Conservation (phyloP, 2,113 vertebrate genomes). For the Odocoileus hemionus region DNA sequence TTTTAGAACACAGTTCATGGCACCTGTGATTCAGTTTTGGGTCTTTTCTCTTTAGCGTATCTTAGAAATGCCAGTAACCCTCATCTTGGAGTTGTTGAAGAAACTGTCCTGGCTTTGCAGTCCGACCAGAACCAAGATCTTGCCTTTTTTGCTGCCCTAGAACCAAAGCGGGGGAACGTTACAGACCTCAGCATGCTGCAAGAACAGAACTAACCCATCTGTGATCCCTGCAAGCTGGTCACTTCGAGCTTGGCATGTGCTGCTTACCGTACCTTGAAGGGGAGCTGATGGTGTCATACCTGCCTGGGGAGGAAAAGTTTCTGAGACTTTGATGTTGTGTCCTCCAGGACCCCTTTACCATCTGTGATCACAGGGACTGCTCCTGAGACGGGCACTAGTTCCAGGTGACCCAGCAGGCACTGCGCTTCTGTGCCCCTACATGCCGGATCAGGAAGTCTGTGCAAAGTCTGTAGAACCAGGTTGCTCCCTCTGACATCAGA, state of each 20-base stretch:
- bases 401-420: neutral
- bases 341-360: neutral
- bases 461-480: neutral
- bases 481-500: neutral
- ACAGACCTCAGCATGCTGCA: conserved; percentile 76
- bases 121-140: conserved; percentile 91
- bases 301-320: conserved; percentile 12
- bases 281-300: neutral
- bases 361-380: neutral
- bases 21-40: neutral
- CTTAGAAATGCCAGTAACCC: conserved; percentile 91
- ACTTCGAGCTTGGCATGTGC: rapidly evolving
- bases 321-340: neutral
- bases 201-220: conserved; percentile 29
- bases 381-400: neutral
- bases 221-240: rapidly evolving
- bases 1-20: conserved; percentile 7
- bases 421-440: neutral
- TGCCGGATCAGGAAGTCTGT: neutral
- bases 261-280: neutral
- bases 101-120: conserved; percentile 87
- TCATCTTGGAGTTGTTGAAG: conserved; percentile 89
- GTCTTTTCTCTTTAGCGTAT: conserved; percentile 76
- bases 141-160: conserved; percentile 89
- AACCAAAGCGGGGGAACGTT: conserved; percentile 81